Percentiles rank a stretch among this genome's conserved stretches.
phyloP scores from a whole-genome alignment of 2,888 invertebrate genomes.

The Torymus aiolomorphi region DNA sequence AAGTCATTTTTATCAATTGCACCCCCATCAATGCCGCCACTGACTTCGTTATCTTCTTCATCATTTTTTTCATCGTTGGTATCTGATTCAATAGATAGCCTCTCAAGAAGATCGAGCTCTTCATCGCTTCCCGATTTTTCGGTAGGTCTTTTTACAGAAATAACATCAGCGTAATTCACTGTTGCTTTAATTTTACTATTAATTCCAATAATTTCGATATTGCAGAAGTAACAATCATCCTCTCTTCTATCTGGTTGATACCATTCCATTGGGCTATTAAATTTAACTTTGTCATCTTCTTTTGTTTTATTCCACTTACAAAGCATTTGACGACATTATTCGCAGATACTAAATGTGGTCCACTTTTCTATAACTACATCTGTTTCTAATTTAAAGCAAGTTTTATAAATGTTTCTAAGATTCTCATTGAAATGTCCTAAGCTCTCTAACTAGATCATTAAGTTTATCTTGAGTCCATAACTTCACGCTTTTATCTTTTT shows the following conservation, averaged over 20 bases:
- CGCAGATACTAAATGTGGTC: background rate
- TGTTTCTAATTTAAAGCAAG: no score
- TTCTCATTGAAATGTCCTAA: background rate
- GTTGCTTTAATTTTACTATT: background rate
- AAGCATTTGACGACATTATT: constrained; percentile 8
- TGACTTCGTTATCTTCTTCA: background rate
- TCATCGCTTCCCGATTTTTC: no score
- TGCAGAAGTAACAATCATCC: background rate
- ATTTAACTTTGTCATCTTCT: constrained; percentile 10
- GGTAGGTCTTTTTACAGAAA: no score
- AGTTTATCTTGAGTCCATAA: no score
- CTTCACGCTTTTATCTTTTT: no score
- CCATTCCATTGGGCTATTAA: background rate
- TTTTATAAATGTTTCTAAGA: no score
- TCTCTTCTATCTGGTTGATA: background rate
- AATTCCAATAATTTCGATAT: no score
- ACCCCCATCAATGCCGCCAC: no score
- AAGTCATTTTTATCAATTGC: no score
- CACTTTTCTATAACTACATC: background rate
- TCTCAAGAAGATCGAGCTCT: constrained; percentile 2
- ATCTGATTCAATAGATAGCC: constrained; percentile 1
- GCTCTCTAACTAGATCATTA: no score
- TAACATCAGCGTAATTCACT: background rate
- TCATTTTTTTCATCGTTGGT: background rate
- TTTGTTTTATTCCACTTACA: background rate